phyloP scores from a whole-genome alignment of 2,113 vertebrate species.

The Pedionomus torquatus region DNA sequence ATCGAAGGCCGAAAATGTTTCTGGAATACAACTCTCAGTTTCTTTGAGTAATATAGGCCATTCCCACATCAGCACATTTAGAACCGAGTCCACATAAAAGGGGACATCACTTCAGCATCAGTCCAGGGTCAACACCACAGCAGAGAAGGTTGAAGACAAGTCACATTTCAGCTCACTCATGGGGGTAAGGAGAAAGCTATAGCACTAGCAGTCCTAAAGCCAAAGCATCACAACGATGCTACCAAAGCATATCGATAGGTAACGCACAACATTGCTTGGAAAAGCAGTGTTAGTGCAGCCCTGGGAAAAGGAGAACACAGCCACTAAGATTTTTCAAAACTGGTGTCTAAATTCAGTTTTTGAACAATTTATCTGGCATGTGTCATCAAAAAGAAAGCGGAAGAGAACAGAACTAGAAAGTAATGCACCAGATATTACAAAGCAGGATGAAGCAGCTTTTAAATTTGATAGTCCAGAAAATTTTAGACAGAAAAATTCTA shows the following conservation, averaged over 20 bases:
- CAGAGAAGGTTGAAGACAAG: neutral
- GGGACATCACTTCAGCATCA: neutral
- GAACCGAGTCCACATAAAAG: neutral
- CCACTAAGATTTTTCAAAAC: neutral
- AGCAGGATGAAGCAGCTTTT: conserved; percentile 1
- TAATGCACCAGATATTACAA: neutral
- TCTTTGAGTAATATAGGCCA: neutral
- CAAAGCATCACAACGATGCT: neutral
- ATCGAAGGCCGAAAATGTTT: neutral
- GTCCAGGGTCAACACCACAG: neutral
- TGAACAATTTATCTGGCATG: neutral
- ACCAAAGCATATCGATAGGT: neutral
- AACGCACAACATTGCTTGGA: neutral
- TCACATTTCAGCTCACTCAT: neutral
- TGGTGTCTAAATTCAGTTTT: neutral
- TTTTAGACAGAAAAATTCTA: neutral
- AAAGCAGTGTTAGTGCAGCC: neutral
- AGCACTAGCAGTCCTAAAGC: neutral
- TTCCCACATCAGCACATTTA: neutral
- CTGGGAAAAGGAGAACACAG: neutral
- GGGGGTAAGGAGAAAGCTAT: neutral
- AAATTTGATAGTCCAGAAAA: neutral
- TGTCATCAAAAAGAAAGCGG: neutral
- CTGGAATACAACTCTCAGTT: neutral
- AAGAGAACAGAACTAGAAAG: neutral